Percentiles rank a stretch among this genome's conserved stretches.
These are phyloP conservation scores for Sylvia borin DNA, from an alignment of 2,797 vertebrate genomes.

Conservation along the genomic window DNA sequence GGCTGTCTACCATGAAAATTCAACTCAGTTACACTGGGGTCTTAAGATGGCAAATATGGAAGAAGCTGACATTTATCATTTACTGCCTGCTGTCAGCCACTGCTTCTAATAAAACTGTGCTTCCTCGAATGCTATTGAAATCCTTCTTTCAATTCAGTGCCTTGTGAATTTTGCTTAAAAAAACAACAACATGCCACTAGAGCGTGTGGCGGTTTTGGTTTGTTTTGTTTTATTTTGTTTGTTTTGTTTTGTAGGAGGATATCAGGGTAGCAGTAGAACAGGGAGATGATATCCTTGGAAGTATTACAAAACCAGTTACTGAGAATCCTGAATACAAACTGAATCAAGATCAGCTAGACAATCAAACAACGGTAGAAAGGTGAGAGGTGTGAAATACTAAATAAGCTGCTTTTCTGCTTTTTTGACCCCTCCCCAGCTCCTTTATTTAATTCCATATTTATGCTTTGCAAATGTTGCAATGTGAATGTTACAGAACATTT, in stretches of 20 bases:
- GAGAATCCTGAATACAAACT: slow-evolving; percentile 85
- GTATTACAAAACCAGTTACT: slow-evolving; percentile 86
- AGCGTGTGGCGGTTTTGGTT: not conserved
- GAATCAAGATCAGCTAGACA: slow-evolving; percentile 94
- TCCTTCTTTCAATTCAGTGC: not conserved
- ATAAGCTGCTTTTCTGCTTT: not conserved
- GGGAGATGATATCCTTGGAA: slow-evolving; percentile 85
- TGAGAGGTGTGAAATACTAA: slow-evolving; percentile 54
- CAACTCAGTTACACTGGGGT: not conserved
- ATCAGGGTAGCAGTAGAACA: slow-evolving; percentile 85
- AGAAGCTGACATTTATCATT: not conserved
- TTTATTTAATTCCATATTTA: not conserved
- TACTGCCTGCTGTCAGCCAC: not conserved
- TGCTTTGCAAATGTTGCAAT: not conserved
- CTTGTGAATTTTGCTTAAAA: not conserved
- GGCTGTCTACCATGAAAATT: not conserved
- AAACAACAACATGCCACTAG: not conserved
- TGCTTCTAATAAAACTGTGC: not conserved
- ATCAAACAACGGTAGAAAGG: slow-evolving; percentile 92
- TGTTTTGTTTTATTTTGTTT: not conserved
- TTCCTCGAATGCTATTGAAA: not conserved
- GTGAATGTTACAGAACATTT: not conserved
- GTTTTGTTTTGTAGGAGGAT: slow-evolving; percentile 80
- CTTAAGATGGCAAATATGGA: not conserved
- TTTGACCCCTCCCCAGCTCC: not conserved